Percentiles rank a stretch among this genome's conserved stretches.
Conservation (phyloP, 2,113 vertebrate genomes). For the Gavia stellata region DNA sequence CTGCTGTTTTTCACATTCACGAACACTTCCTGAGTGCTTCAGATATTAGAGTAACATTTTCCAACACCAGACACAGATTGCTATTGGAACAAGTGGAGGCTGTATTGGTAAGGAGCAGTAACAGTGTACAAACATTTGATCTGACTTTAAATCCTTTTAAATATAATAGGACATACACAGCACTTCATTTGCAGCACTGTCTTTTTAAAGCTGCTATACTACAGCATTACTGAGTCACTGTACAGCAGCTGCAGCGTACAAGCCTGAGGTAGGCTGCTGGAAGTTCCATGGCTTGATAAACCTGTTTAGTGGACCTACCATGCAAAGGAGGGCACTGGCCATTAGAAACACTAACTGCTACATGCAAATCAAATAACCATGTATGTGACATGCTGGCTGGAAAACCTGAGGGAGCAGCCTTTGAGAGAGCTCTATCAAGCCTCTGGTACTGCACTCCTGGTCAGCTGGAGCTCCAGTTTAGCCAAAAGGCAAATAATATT, state of each 20-base stretch:
- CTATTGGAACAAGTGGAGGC: neutral
- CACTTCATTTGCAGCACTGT: neutral
- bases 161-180: neutral
- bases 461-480: neutral
- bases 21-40: neutral
- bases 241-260: neutral
- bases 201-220: neutral
- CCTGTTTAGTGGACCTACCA: neutral
- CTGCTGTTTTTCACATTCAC: neutral
- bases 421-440: neutral
- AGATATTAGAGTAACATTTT: neutral
- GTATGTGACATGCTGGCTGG: neutral
- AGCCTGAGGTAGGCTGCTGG: neutral
- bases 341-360: neutral
- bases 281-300: neutral
- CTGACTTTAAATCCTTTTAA: neutral
- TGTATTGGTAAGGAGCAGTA: neutral
- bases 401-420: neutral
- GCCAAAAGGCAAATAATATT: neutral
- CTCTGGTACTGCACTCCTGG: neutral
- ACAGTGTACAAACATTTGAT: neutral
- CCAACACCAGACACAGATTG: neutral
- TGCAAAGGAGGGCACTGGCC: neutral
- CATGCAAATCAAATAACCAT: neutral
- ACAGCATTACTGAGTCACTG: neutral